Evolutionary conservation across 2,113 vertebrate genomes (phyloP), one percentile per base, ranked within the genome.

Genomic region (Cynoglossus semilaevis): DNA sequence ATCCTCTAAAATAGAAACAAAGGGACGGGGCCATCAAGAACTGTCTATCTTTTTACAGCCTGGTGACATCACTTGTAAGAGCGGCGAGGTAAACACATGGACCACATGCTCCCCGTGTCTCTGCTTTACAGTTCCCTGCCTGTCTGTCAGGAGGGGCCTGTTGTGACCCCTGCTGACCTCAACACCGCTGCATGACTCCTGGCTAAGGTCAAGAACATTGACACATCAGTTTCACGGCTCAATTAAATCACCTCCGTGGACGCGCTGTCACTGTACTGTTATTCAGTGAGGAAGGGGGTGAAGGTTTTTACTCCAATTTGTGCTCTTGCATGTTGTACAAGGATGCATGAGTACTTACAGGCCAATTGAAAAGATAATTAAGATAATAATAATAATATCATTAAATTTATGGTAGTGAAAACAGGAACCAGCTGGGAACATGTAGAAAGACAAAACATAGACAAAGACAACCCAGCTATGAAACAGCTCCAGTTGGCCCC

Each of bases 51-150:
- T 89, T 89, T 89, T 87, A 89, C 81, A 65, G 81, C 54, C 70
- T 85, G 79, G 66, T 88, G 83, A 88, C 83, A 90, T 89, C 84
- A 88, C 84, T 77, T 79, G 69, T 86, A 78, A 87, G 85, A 80
- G 63, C 59, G 64, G 37, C 36, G 58, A 77, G 57, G 79, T 81
- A 85, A 82, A 86, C 79, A 83, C 71, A 72, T 58, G 52, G 49
- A 74, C 61, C 60, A 60, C 12, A 50, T 51, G 80, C 85, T 85
- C 81, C 84, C 55, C 77, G 73, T 86, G 63, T 80, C 85, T 64
- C 56, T 71, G 66, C 69, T 85, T 85, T 87, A 74, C 72, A 60
- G 67, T 77, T 84, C 79, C 76, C 80, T 51, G 18, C 64, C 60
- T 70, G 73, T 80, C 77, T 68, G 60, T 85, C 65, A 70, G 52